These are phyloP conservation scores for Urocitellus parryii DNA, from an alignment of 2,113 vertebrate genomes.

Conservation along the genomic window DNA sequence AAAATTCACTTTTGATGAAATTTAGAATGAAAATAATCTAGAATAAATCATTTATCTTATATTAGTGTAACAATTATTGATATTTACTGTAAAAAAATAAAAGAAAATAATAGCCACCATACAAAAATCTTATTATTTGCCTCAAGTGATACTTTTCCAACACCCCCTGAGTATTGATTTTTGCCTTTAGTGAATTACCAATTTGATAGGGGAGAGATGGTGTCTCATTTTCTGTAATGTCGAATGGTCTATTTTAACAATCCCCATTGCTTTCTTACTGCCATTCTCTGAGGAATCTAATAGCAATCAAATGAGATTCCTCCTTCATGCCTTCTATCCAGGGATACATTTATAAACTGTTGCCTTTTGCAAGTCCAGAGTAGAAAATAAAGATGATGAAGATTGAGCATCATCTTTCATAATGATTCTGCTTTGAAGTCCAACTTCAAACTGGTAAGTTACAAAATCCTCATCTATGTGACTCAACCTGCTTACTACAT, in stretches of 20 bases:
- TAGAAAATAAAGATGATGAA: too few relatives aligned
- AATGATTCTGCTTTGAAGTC: too few relatives aligned
- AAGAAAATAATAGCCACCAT: background rate
- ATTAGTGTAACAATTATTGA: background rate
- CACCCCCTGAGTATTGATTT: background rate
- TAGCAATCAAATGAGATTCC: background rate
- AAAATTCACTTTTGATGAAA: background rate
- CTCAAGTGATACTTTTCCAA: background rate
- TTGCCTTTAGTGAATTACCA: background rate
- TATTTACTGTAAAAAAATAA: background rate
- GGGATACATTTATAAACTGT: too few relatives aligned
- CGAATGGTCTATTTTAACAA: background rate
- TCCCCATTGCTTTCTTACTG: background rate
- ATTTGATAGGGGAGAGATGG: background rate
- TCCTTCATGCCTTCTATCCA: too few relatives aligned
- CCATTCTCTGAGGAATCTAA: slow-evolving; percentile 45
- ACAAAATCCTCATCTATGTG: too few relatives aligned
- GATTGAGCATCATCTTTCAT: too few relatives aligned
- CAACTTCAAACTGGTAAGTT: too few relatives aligned
- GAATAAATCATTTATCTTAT: background rate
- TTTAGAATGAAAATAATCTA: background rate
- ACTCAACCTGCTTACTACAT: too few relatives aligned
- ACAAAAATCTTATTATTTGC: background rate
- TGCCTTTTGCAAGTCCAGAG: too few relatives aligned
- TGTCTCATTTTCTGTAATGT: background rate